Evolutionary conservation across 2,797 vertebrate species (phyloP), one percentile per base, ranked within the genome.

Genomic region (Iguana delicatissima): DNA sequence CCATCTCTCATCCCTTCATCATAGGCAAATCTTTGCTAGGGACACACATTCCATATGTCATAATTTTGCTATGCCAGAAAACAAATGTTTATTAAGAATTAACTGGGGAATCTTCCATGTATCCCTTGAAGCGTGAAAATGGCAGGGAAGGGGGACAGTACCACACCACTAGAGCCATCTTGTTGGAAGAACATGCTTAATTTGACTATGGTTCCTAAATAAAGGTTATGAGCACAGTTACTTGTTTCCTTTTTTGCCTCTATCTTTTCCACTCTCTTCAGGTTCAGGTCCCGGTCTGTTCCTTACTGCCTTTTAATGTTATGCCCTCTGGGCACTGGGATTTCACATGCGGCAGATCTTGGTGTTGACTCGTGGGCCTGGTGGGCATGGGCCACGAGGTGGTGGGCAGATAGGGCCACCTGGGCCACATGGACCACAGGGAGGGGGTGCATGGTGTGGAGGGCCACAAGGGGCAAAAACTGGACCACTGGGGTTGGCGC

Each of bases 51-150:
- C 69, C 7, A 80, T 55, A 79, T 87, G 84, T 86, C 77, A 87
- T 26, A 77, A 90, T 93, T 94, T 93, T 91, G 84, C 82, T 92
- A 95, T 95, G 94, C 94, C 91, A 94, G 91, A 93, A 92, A 94
- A 93, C 92, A 90, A 89, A 95, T 85, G 90, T 96, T 96, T 96
- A 96, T 95, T 96, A 89, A 90, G 86, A 94, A 88, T 50, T 90
- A 91, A 91, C 81, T 92, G 73, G 89, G 90, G 80, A 64, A 74
- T 32, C 84, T 79, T 94, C 90, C 84, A 85, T 86, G 84, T 90
- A 92, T 93, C 92, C 92, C 90, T 91, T 86, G 92, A 94, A 92
- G 88, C 59, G 59, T 9, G 76, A 77, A 90, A 94, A 92, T 92
- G 89, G 84, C 88, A 88, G 93, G 88, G 87, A 91, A 92, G 26